Percentiles rank a stretch among this genome's conserved stretches.
Conservation (phyloP, 2,113 vertebrate genomes). For the Laticauda colubrina region DNA sequence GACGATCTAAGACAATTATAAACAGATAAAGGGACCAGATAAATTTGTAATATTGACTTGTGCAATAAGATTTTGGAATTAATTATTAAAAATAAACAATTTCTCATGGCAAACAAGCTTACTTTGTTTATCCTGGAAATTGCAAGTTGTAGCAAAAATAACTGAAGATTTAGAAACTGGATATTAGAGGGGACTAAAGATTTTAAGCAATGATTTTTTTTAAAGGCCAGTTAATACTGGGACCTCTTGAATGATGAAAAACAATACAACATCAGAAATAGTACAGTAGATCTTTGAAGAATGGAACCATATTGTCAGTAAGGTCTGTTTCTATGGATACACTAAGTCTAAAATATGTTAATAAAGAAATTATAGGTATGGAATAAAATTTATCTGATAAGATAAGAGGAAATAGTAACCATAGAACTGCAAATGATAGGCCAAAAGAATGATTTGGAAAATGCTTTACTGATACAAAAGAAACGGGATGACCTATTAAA, state of each 20-base stretch:
- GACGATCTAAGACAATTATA: background rate
- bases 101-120: background rate
- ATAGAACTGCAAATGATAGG: background rate
- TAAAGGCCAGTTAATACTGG: background rate
- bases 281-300: background rate
- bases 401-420: background rate
- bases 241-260: background rate
- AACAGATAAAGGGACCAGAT: background rate
- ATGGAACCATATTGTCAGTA: background rate
- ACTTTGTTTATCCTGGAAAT: background rate
- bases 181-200: background rate
- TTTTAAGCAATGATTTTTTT: background rate
- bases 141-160: background rate
- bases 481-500: background rate
- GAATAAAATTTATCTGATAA: background rate
- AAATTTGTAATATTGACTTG: background rate
- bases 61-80: background rate
- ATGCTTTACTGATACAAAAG: background rate
- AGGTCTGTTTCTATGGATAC: background rate
- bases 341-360: background rate
- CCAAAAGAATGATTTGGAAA: background rate
- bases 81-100: background rate
- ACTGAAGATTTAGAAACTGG: background rate
- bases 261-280: background rate
- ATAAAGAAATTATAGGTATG: background rate